Evolutionary conservation across 2,113 vertebrate genomes (phyloP), one percentile per base, ranked within the genome.

Genomic region (Gambusia holbrooki): DNA sequence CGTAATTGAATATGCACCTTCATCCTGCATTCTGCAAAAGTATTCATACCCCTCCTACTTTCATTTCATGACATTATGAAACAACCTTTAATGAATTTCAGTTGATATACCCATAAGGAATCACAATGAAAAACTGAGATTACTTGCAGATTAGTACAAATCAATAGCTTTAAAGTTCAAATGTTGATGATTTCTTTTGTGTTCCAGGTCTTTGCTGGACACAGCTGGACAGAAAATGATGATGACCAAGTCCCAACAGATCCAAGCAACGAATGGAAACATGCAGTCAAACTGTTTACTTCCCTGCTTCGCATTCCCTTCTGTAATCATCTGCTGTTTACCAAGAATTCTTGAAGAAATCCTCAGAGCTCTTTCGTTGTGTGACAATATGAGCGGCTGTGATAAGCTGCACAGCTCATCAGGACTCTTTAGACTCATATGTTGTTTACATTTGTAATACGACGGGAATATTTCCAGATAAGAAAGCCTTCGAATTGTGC

Each of bases 391-490:
- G 71, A 72, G 9, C 33, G 28, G 10, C 51, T 58, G 35, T 62
- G 77, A 84, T 88, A 84, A 87, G 75, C 62, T n/a, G 15, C 19
- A 1, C 3, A 22, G 29, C 64, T 60, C 28, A 3, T 42, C 67
- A 73, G 63, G 27, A 28, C 42, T 48, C 28, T 81, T 12, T 2
- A 1, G 12, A 82, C 68, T 54, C 60, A 17, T 73, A 67, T 25
- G 45, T 28, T 66, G 64, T 88, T 88, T 69, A 70, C 63, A 80
- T 84, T 74, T 71, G 33, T 12, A 73, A 58, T 58, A 35, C 75
- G 48, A 1, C 40, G 78, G 79, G 69, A 69, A 76, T 76, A 81
- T 84, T 82, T 80, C 68, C 68, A 81, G 83, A 87, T 88, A 85
- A 89, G 72, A 61, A 69, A 69, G 62, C 42, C 35, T 69, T 74